Conservation (phyloP, 2,888 invertebrate genomes). For the Dryomyza anilis region DNA sequence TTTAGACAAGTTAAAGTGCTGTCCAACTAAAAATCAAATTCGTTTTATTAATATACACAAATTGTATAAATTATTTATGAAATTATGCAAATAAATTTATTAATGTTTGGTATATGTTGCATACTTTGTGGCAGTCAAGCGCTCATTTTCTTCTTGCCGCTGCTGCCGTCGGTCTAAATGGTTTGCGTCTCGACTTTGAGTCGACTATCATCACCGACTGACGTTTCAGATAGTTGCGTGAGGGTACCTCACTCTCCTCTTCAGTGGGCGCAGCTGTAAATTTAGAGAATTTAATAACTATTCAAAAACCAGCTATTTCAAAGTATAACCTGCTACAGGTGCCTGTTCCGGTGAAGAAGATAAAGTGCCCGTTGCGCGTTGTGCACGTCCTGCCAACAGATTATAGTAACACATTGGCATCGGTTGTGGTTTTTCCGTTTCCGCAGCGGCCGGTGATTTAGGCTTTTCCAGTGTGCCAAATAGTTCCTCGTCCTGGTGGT, state of each 20-base stretch:
- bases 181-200: constrained; percentile 79
- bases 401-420: constrained; percentile 61
- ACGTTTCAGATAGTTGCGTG: constrained; percentile 76
- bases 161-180: constrained; percentile 63
- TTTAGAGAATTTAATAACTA: background rate
- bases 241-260: constrained; percentile 84
- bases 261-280: constrained; percentile 65
- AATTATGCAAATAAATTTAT: no score
- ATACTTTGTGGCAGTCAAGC: constrained; percentile 10
- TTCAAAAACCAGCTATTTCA: background rate
- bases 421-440: constrained; percentile 57
- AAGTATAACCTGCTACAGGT: constrained; percentile 52
- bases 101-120: no score
- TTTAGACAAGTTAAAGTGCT: no score
- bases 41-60: no score
- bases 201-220: constrained; percentile 85
- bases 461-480: constrained; percentile 47
- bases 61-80: no score
- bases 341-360: constrained; percentile 60
- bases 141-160: constrained; percentile 32
- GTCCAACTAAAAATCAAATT: no score
- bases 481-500: constrained; percentile 46
- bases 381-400: constrained; percentile 56
- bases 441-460: constrained; percentile 45
- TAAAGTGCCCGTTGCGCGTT: constrained; percentile 55